Base-by-base conservation (phyloP, 2,888 invertebrate species). In the Dryobotodes eremita region DNA sequence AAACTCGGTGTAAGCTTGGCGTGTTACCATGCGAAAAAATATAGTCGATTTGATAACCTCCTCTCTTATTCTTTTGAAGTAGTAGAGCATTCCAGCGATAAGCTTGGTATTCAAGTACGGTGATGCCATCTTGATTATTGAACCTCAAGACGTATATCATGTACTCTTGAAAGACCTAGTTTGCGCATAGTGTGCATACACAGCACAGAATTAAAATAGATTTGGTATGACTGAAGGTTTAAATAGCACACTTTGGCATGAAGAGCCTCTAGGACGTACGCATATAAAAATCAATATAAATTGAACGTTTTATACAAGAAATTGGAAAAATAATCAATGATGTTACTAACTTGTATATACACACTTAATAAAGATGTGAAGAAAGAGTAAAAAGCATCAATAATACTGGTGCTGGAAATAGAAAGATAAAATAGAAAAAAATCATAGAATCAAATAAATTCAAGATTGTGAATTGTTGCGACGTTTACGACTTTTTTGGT, bases 401-500 rank as follows among this genome's bases (percentile, higher is more conserved):
- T 50, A 71, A 48, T 70, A 59, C 20, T 57, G 36, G n/a, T n/a
- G n/a, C 46, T 66, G 3, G 6, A 72, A 65, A 72, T 61, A 65
- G 23, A 53, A 78, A 50, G 17, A 77, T 71, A 42, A 36, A 36
- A 36, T 36, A 36, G 31, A 36, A 36, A 36, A n/a, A 15, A 84
- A 46, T 86, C 66, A 80, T 64, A 68, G 13, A 23, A 64, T 42
- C 48, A 15, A 55, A 71, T 83, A 73, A 50, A 65, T 48, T 48
- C 36, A 36, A 61, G 36, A 80, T 59, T 65, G 50, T 6, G 11
- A 55, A 69, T 48, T 46, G 50, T 55, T 23, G 3, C 26, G 31
- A 69, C 6, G 15, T 75, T 84, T 71, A 85, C 26, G 50, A 71
- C 26, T 72, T 82, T 84, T 69, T 70, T 31, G 75, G 50, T 68